phyloP scores from a whole-genome alignment of 2,113 vertebrate genomes.

The Mobula hypostoma region DNA sequence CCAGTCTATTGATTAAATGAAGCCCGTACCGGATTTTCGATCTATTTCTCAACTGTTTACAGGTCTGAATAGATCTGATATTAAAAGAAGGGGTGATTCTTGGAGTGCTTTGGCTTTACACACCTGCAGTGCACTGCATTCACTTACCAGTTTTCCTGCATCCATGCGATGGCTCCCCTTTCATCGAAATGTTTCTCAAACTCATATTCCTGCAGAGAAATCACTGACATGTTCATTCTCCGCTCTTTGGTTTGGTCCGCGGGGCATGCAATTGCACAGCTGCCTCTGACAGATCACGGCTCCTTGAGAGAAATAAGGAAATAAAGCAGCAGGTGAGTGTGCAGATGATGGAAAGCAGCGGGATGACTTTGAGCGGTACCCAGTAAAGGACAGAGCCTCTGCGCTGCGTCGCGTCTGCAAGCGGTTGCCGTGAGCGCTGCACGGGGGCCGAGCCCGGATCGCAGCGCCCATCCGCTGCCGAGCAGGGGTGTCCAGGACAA shows the following conservation, averaged over 20 bases:
- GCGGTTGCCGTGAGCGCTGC: neutral
- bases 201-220: conserved; percentile 36
- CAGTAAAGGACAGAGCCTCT: neutral
- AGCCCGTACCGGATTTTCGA: neutral
- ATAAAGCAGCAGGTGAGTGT: neutral
- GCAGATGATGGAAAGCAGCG: neutral
- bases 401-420: neutral
- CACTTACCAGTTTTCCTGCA: conserved; percentile 40
- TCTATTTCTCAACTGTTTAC: neutral
- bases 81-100: neutral
- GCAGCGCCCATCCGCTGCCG: neutral
- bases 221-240: conserved; percentile 37
- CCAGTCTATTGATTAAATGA: neutral
- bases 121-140: conserved; percentile 22
- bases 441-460: neutral
- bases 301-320: neutral
- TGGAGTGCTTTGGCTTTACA: neutral
- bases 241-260: neutral
- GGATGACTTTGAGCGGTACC: conserved; percentile 14
- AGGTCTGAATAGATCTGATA: too few species aligned
- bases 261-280: neutral
- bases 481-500: neutral
- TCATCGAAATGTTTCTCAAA: conserved; percentile 38
- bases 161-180: conserved; percentile 37
- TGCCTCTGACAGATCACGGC: too few species aligned